Percentiles rank a stretch among this genome's conserved stretches.
These are phyloP conservation scores for Clarias gariepinus DNA, from an alignment of 2,113 vertebrate species.

Conservation along the genomic window DNA sequence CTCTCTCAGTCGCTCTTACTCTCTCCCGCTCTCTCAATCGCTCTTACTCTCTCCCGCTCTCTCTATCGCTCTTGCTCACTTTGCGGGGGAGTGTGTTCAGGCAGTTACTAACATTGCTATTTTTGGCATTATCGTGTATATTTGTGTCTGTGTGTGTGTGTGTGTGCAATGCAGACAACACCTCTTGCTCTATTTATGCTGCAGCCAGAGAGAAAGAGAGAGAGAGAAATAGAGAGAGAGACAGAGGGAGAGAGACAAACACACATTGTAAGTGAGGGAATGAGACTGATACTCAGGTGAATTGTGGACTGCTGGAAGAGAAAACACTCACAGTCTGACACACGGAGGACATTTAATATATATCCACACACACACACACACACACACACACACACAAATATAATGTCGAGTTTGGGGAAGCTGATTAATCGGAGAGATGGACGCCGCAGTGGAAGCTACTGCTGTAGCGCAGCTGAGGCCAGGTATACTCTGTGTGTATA, in stretches of 20 bases:
- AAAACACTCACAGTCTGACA: constrained; percentile 15
- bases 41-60: neutral
- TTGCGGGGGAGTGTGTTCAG: constrained; percentile 39
- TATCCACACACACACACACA: neutral
- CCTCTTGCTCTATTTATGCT: neutral
- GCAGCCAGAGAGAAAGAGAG: constrained; percentile 5
- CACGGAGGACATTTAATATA: accelerated
- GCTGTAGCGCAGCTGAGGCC: constrained; percentile 22
- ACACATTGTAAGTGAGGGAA: neutral
- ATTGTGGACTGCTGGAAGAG: constrained; percentile 12
- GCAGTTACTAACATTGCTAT: constrained; percentile 68
- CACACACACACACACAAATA: neutral
- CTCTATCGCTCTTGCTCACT: constrained; percentile 9
- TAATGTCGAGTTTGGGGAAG: constrained; percentile 89
- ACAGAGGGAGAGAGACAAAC: neutral
- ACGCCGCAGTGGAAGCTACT: constrained; percentile 80
- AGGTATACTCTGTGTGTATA: constrained; percentile 21
- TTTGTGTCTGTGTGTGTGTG: constrained; percentile 27
- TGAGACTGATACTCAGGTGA: constrained; percentile 49
- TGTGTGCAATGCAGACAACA: constrained; percentile 25
- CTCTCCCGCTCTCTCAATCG: neutral
- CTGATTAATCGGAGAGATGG: constrained; percentile 72
- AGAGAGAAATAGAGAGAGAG: constrained; percentile 3
- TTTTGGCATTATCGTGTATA: constrained; percentile 59
- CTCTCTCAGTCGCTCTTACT: constrained; percentile 26